A percentile compares a stretch with the other conserved stretches of the same genome.
These are phyloP conservation scores for Synodontis membranacea DNA, from an alignment of 2,113 vertebrate genomes.

Conservation along the genomic window DNA sequence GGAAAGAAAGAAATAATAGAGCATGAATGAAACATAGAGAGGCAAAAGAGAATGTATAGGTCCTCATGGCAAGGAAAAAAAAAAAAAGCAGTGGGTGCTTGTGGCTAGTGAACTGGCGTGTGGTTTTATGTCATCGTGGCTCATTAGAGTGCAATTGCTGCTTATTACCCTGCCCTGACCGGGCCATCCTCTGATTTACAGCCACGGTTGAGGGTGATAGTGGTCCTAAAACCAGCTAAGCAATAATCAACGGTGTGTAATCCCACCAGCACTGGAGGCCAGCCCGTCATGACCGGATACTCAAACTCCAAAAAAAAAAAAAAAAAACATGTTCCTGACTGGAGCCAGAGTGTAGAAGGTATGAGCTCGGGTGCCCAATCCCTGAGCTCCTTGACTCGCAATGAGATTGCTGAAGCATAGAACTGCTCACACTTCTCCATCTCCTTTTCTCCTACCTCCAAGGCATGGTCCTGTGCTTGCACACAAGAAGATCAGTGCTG, in stretches of 20 bases:
- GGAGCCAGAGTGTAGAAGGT: slow-evolving; percentile 3
- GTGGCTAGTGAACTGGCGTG: slow-evolving; percentile 52
- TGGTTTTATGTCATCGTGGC: slow-evolving; percentile 51
- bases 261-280: slow-evolving; percentile 39
- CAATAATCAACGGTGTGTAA: slow-evolving; percentile 65
- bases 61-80: slow-evolving; percentile 1
- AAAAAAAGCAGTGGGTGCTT: slow-evolving; percentile 41
- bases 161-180: slow-evolving; percentile 62
- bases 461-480: background rate
- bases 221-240: slow-evolving; percentile 64
- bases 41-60: slow-evolving; percentile 13
- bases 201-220: slow-evolving; percentile 53
- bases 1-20: slow-evolving; percentile 37
- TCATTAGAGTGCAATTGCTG: slow-evolving; percentile 68
- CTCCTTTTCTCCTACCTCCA: background rate
- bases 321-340: slow-evolving; percentile 41
- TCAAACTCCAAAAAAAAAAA: background rate
- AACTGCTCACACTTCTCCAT: slow-evolving; percentile 21
- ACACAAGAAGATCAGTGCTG: background rate
- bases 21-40: slow-evolving; percentile 1
- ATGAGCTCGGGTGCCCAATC: background rate
- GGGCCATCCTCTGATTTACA: slow-evolving; percentile 62
- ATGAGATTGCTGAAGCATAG: slow-evolving; percentile 21
- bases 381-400: slow-evolving; percentile 22
- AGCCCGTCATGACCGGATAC: slow-evolving; percentile 9